phyloP scores from a whole-genome alignment of 2,888 invertebrate genomes.

The Aradus depressus region DNA sequence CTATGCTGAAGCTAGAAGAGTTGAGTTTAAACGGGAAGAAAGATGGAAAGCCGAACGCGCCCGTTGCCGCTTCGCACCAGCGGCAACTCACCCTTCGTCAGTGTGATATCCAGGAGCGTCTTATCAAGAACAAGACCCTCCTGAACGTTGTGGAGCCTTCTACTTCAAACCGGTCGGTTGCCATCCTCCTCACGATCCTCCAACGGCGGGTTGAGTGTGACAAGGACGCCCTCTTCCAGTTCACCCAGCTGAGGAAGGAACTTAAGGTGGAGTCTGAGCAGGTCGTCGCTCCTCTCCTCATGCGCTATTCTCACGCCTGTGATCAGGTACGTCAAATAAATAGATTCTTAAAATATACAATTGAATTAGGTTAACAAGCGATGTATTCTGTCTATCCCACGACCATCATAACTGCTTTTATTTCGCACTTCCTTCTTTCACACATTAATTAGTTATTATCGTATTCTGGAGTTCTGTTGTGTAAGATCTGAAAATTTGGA shows the following conservation, averaged over 20 bases:
- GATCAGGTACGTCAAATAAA: conserved; percentile 44
- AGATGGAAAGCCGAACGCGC: conserved; percentile 46
- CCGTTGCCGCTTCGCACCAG: conserved; percentile 80
- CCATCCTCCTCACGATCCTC: conserved; percentile 59
- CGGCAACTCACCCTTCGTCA: conserved; percentile 71
- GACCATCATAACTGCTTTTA: no score
- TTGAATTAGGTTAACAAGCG: no score
- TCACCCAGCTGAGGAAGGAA: conserved; percentile 46
- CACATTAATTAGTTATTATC: no score
- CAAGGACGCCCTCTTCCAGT: conserved; percentile 69
- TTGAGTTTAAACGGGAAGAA: conserved; percentile 45
- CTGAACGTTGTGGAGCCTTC: conserved; percentile 57
- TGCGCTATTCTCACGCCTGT: conserved; percentile 42
- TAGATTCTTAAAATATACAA: no score
- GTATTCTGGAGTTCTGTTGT: no score
- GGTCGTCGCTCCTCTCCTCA: conserved; percentile 45
- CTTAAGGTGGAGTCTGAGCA: conserved; percentile 49
- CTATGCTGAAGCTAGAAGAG: conserved; percentile 75
- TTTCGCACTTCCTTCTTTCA: no score
- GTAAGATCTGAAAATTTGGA: no score
- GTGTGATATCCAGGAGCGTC: conserved; percentile 74
- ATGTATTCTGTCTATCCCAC: no score
- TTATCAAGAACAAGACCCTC: conserved; percentile 84
- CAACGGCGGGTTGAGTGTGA: conserved; percentile 77
- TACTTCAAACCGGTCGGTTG: conserved; percentile 67